Base-by-base conservation (phyloP, 2,888 invertebrate species). In the Ptychoptera albimana region DNA sequence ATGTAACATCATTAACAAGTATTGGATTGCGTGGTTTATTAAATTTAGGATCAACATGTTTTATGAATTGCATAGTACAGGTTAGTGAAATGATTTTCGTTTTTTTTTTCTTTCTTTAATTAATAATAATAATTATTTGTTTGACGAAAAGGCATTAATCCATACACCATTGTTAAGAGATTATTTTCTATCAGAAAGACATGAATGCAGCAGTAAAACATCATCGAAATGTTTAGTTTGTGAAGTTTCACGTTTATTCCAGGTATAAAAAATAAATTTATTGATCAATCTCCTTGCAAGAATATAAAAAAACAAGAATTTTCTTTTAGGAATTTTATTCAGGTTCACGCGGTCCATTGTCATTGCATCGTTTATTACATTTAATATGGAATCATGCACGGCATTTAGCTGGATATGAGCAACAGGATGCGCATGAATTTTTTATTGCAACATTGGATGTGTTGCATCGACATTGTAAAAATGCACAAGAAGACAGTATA, bases 361-460 rank as follows among this genome's bases (percentile, higher is more conserved):
- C 88, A 29, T 75, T 96, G 43, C 87, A 88, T 63, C 81, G 87
- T 39, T 70, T 97, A 48, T 72, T 97, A 50, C 87, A 93, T 67
- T 72, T 93, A 58, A 92, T 93, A 57, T 97, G 93, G 94, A 91
- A 87, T n/a, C 89, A 94, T 66, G 92, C 91, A 38, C 77, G 83
- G 45, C 89, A 94, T 63, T 73, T 96, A 54, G 91, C 93, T 29
- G 92, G 93, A 42, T 91, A 93, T 61, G 89, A 93, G 61, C 96
- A 97, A 60, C 96, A 97, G 64, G 97, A 98, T 64, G 97, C 97
- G 16, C 97, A 98, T 60, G 97, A 98, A 69, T 97, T 97, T 69
- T 91, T 97, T 60, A 93, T 97, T 51, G 92, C 94, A 34, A 87
- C 91, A 0, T 72, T 97, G 40, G 88, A 94, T 59, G 84, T 94